These are phyloP conservation scores for Lamproptera curius DNA, from an alignment of 2,888 invertebrate genomes.

Conservation along the genomic window DNA sequence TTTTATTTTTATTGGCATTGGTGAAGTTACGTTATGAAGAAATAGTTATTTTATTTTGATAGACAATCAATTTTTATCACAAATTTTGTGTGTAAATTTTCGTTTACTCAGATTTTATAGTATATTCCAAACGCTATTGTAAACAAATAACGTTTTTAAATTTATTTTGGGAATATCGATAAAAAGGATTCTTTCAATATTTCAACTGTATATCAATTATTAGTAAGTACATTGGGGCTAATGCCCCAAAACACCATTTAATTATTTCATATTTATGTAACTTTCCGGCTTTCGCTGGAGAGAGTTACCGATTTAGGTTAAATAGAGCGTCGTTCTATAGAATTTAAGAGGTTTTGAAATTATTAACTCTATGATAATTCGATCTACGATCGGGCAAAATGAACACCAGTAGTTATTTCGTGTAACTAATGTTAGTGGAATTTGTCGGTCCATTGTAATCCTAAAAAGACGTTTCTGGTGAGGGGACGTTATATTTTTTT, in stretches of 20 bases:
- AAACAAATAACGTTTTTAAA: neutral
- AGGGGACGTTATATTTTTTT: constrained; percentile 6
- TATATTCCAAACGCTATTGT: neutral
- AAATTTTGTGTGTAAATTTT: too few species aligned
- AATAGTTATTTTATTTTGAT: too few species aligned
- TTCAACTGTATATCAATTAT: neutral
- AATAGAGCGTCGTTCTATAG: constrained; percentile 7
- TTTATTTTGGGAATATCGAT: neutral
- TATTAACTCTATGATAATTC: constrained; percentile 7
- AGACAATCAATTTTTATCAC: too few species aligned
- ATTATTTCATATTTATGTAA: constrained; percentile 5
- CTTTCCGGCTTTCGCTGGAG: constrained; percentile 7
- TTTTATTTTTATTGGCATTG: too few species aligned
- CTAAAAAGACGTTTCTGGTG: neutral
- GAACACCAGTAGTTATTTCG: constrained; percentile 24
- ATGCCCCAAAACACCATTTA: constrained; percentile 1
- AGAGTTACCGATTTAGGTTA: constrained; percentile 2
- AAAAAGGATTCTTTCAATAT: neutral
- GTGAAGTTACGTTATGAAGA: too few species aligned
- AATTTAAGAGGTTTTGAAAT: constrained; percentile 6
- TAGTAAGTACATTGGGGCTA: too few species aligned
- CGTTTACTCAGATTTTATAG: neutral
- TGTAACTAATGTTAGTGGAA: constrained; percentile 12
- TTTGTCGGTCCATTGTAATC: constrained; percentile 11
- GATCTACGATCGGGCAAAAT: constrained; percentile 12